Percentiles rank a stretch among this genome's conserved stretches.
Evolutionary conservation across 2,113 vertebrate genomes (phyloP).

Genomic region (Campylomormyrus numenius): DNA sequence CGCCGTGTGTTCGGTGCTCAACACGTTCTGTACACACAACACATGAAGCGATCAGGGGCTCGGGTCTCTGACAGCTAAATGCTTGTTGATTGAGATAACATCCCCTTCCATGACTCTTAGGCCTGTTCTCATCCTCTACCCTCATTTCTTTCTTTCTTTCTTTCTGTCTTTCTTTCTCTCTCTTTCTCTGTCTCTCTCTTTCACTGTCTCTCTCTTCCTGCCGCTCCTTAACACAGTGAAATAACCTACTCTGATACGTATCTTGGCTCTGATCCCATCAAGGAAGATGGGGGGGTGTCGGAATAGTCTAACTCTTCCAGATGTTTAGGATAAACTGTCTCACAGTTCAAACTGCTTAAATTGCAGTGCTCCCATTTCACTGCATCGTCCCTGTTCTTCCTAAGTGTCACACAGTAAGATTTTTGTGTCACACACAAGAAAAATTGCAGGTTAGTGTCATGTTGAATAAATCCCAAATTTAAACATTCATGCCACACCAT

Average conservation of each 20-base stretch:
- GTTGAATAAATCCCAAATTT: background rate
- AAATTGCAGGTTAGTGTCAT: background rate
- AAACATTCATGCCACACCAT: background rate
- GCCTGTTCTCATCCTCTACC: constrained; percentile 23
- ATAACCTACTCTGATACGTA: constrained; percentile 18
- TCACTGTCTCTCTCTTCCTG: background rate
- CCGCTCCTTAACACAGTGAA: background rate
- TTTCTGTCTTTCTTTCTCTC: background rate
- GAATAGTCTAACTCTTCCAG: constrained; percentile 6
- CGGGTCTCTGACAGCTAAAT: constrained; percentile 61
- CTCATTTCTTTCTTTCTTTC: background rate
- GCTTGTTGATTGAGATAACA: constrained; percentile 61
- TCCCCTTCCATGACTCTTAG: constrained; percentile 53
- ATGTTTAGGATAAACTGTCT: constrained; percentile 11
- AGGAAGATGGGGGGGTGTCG: background rate
- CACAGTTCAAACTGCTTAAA: constrained; percentile 8
- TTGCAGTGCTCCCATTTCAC: background rate
- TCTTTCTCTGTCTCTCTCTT: background rate
- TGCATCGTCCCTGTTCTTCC: background rate
- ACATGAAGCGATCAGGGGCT: constrained; percentile 51
- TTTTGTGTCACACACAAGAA: background rate
- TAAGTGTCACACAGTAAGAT: background rate
- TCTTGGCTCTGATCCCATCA: background rate
- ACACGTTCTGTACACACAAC: background rate
- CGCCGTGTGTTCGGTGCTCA: background rate